Base-by-base conservation (phyloP, 2,797 vertebrate species). In the Acanthurus leucopareius region DNA sequence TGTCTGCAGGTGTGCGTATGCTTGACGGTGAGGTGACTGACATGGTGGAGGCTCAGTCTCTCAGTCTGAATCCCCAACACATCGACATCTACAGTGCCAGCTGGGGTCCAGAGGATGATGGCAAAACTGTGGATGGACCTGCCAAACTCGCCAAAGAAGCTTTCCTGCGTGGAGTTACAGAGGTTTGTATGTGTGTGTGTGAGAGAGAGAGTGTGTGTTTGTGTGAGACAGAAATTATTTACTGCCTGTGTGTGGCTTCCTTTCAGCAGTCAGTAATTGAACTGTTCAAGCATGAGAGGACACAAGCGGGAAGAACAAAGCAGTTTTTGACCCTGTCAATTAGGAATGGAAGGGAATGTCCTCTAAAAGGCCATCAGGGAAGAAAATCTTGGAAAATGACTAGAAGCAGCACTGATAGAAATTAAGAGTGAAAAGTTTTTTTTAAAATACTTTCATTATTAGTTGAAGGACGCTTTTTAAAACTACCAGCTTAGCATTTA, bases 41-140 rank as follows among this genome's bases (percentile, higher is more conserved):
- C 49, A 96, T 97, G 11, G 98, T 99, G 79, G 98, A 99, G 91
- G 98, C 98, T 19, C 96, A 97, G 85, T 99, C 98, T 2, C 95
- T 99, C 82, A 97, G 98, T 85, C 95, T 98, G 71, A 98, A 98
- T 62, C 97, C 97, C 80, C 96, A 98, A 85, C 97, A 99, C 94
- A 98, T 99, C 65, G 96, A 99, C 91, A 92, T 99, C 92, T 99
- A 99, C 93, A 99, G 98, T 4, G 98, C 98, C 87, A 99, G 98
- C 93, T 99, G 98, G 98, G 98, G 98, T 83, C 98, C 98, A 0
- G 98, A 99, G 92, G 98, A 99, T 0, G 98, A 99, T 0, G 98
- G 98, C 78, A 99, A 99, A 94, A 99, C 98, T 0, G 98, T 99
- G 45, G 98, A 99, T 0, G 98, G 98, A 54, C 98, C 98, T 0